Evolutionary conservation across 2,113 vertebrate species (phyloP), one percentile per base, ranked within the genome.

Genomic region (Elephantulus edwardii): DNA sequence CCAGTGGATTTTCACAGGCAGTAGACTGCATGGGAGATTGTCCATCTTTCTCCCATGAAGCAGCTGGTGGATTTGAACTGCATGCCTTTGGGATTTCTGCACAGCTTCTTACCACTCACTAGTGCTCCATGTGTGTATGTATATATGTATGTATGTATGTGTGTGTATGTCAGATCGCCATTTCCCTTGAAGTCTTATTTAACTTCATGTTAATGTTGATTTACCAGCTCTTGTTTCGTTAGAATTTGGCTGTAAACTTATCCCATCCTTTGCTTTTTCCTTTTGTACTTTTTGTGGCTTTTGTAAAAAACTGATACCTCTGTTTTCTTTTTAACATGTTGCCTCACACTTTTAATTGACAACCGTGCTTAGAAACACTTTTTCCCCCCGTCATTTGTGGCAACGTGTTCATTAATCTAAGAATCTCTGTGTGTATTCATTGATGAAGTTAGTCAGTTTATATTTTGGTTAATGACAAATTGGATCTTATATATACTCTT

Each of bases 311-410:
- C 17, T 81, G 60, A 52, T 71, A 52, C 22, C 40, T 89, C 30
- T 12, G 40, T 84, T 86, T 91, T 71, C 72, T 77, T 88, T 91
- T 75, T 56, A 89, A n/a, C n/a, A n/a, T n/a, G n/a, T n/a, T n/a
- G n/a, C n/a, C n/a, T n/a, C n/a, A n/a, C n/a, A n/a, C n/a, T n/a
- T n/a, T n/a, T n/a, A n/a, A n/a, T n/a, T n/a, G n/a, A n/a, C n/a
- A n/a, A n/a, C n/a, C n/a, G n/a, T n/a, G n/a, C n/a, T n/a, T n/a
- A n/a, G n/a, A n/a, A n/a, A n/a, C n/a, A n/a, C n/a, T n/a, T n/a
- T n/a, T n/a, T n/a, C n/a, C n/a, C n/a, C n/a, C n/a, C n/a, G n/a
- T n/a, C n/a, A n/a, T n/a, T n/a, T n/a, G n/a, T n/a, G n/a, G n/a
- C n/a, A n/a, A n/a, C n/a, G n/a, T n/a, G n/a, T n/a, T n/a, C n/a